Evolutionary conservation across 1,140 invertebrate species (phyloP).

Genomic region (Hypsibius dujardini): DNA sequence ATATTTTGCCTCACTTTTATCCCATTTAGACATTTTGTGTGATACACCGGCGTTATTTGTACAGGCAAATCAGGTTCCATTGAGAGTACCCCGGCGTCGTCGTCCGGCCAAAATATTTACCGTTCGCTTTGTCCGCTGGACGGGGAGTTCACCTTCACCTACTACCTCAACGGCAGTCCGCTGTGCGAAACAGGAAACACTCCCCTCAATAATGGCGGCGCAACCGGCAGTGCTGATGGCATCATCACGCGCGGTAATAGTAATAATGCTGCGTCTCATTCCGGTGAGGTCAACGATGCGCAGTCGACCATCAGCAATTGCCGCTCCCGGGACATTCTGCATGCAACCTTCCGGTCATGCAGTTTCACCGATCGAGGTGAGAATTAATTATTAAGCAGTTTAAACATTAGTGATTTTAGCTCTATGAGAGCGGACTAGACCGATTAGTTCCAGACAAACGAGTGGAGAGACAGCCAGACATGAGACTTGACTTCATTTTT

Average conservation of each 20-base stretch:
- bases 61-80: slow-evolving; percentile 18
- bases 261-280: not conserved
- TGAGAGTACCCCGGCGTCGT: not conserved
- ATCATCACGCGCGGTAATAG: too few species aligned
- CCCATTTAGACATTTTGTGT: too few species aligned
- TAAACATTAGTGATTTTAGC: too few species aligned
- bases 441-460: too few species aligned
- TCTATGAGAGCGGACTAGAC: too few species aligned
- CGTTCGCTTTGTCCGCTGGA: slow-evolving; percentile 13
- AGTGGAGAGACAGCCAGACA: too few species aligned
- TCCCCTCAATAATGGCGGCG: not conserved
- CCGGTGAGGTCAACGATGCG: not conserved
- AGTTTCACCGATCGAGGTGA: slow-evolving; percentile 4
- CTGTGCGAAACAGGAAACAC: slow-evolving; percentile 16
- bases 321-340: slow-evolving; percentile 1
- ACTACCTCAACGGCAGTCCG: not conserved
- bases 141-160: not conserved
- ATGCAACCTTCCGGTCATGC: slow-evolving; percentile 5
- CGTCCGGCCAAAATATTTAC: slow-evolving; percentile 15
- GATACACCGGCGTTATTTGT: not conserved
- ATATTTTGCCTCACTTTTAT: too few species aligned
- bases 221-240: too few species aligned
- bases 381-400: too few species aligned
- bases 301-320: slow-evolving; percentile 2
- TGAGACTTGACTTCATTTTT: too few species aligned